A percentile compares a stretch with the other conserved stretches of the same genome.
These are phyloP conservation scores for Conchocele bisecta DNA, from an alignment of 2,888 invertebrate species.

Conservation along the genomic window DNA sequence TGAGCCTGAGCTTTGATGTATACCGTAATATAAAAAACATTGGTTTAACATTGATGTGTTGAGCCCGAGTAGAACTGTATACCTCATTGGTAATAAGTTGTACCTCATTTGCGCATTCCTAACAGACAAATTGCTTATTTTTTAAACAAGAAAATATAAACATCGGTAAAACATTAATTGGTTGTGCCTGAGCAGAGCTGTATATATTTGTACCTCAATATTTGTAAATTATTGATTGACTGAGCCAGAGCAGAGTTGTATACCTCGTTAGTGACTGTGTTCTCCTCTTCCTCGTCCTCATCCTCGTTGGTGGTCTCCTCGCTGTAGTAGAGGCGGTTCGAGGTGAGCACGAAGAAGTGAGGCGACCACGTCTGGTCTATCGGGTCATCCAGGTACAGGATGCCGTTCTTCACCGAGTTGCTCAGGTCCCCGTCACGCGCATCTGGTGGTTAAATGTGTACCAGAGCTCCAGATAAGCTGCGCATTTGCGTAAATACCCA, in stretches of 20 bases:
- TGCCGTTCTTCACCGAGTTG: constrained; percentile 90
- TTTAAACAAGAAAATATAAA: neutral
- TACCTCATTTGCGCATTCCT: too few species aligned
- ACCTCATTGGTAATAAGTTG: too few species aligned
- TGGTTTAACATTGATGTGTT: too few species aligned
- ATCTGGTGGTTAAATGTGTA: too few species aligned
- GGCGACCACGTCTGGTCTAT: constrained; percentile 93
- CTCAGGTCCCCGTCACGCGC: constrained; percentile 79
- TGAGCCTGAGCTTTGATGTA: too few species aligned
- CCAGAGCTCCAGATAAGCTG: too few species aligned
- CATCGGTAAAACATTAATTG: neutral
- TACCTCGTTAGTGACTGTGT: constrained; percentile 56
- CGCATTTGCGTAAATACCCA: too few species aligned
- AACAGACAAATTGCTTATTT: too few species aligned
- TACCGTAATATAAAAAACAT: too few species aligned
- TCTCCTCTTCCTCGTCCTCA: constrained; percentile 85
- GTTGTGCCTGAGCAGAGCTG: neutral
- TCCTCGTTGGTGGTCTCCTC: constrained; percentile 85
- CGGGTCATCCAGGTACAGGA: constrained; percentile 94
- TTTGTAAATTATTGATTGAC: neutral
- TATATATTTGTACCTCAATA: neutral
- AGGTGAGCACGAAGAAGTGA: constrained; percentile 95
- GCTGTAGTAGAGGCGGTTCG: constrained; percentile 93
- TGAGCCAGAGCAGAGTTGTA: too few species aligned
- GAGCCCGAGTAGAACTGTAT: too few species aligned